Evolutionary conservation across 2,888 invertebrate species (phyloP), one percentile per base, ranked within the genome.

Genomic region (Cetonia aurata): DNA sequence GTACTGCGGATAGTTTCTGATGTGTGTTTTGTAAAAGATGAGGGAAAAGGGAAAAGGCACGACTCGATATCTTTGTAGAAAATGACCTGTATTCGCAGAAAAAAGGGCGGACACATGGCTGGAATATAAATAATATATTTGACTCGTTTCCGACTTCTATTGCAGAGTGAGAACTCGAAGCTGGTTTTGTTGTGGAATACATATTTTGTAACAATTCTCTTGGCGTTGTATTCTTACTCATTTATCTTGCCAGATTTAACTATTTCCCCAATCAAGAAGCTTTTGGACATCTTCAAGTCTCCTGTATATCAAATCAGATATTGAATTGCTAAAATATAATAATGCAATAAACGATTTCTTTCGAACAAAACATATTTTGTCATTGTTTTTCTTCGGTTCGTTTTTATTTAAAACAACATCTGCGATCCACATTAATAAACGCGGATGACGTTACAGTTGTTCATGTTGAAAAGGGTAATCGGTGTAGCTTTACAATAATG

Each of bases 81-180:
- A 41, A 48, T 12, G 15, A 31, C 13, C 60, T 62, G 33, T 33
- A 48, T 62, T 59, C 42, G 44, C n/a, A 59, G 25, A 50, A 48
- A 62, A 33, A 50, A 33, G 48, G 33, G 48, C n/a, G 37, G 13
- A 48, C 33, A 62, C 50, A 62, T 62, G 62, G 13, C 15, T 12
- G 33, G 62, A 62, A 62, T 62, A 62, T 62, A 62, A 62, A 62
- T 48, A 62, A 62, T 62, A 48, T 62, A 48, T 44, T 59, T 60
- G 9, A 15, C 19, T 50, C 37, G 48, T 62, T 62, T 62, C 48
- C 46, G 31, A 17, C 33, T 33, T 50, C 33, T 62, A 48, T 48
- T 33, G 13, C 33, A 17, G 15, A 48, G 31, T 10, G 19, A 62
- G 17, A n/a, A 48, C 46, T 12, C 19, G 33, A 62, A 15, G 10